Conservation (phyloP, 2,888 invertebrate species). For the Deilephila porcellus region DNA sequence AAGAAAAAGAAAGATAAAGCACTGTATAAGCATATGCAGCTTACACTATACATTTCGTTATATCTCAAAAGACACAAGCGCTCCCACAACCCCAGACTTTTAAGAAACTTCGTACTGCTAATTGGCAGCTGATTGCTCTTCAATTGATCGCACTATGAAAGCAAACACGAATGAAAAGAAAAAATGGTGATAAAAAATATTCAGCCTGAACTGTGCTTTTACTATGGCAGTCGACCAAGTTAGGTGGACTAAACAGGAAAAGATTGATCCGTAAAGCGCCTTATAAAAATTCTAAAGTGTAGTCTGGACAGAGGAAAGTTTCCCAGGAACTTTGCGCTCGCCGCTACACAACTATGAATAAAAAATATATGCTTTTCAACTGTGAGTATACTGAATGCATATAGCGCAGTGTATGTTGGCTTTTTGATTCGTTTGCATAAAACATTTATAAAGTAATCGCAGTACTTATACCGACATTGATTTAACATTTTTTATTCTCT, state of each 20-base stretch:
- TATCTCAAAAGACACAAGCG: neutral
- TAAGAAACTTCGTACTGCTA: neutral
- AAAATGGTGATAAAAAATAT: slow-evolving; percentile 4
- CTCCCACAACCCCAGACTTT: neutral
- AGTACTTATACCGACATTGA: too few species aligned
- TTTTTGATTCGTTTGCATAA: neutral
- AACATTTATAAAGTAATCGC: neutral
- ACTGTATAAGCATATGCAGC: too few species aligned
- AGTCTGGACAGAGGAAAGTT: slow-evolving; percentile 21
- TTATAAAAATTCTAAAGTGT: slow-evolving; percentile 27
- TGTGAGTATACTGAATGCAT: neutral
- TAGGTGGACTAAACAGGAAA: slow-evolving; percentile 24
- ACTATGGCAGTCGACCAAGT: slow-evolving; percentile 21
- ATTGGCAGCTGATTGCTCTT: neutral
- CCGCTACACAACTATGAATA: slow-evolving; percentile 18
- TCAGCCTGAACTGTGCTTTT: slow-evolving; percentile 6
- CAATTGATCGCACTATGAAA: neutral
- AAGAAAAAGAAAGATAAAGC: too few species aligned
- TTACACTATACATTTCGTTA: neutral
- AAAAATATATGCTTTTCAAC: slow-evolving; percentile 9
- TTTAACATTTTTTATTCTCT: too few species aligned
- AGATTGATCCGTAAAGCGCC: slow-evolving; percentile 22
- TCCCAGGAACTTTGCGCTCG: slow-evolving; percentile 2
- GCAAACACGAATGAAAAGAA: neutral
- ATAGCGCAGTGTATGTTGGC: neutral